Evolutionary conservation across 2,888 invertebrate species (phyloP).

Genomic region (Lochmaea crataegi): DNA sequence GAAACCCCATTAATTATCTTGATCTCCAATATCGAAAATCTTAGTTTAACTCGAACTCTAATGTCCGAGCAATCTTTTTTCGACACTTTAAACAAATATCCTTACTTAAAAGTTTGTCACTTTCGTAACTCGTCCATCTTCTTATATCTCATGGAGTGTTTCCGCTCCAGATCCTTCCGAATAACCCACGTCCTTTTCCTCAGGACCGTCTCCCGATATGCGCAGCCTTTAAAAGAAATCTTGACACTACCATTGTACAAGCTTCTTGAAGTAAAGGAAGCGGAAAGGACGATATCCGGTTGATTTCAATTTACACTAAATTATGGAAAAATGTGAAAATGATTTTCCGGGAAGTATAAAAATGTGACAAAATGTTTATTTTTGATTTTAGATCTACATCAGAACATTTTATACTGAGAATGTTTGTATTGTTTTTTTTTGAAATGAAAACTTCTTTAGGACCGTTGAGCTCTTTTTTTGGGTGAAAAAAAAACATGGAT

Average conservation of each 20-base stretch:
- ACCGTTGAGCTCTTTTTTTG: too few species aligned
- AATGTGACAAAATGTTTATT: too few species aligned
- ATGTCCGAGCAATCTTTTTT: not conserved
- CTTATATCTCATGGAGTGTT: not conserved
- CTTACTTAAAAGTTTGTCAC: conserved; percentile 3
- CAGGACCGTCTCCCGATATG: conserved; percentile 6
- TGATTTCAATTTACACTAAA: not conserved
- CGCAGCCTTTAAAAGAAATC: not conserved
- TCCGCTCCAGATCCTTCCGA: conserved; percentile 7
- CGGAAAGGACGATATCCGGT: not conserved
- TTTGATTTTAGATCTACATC: too few species aligned
- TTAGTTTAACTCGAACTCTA: not conserved
- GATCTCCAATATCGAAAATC: not conserved
- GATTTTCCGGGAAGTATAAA: not conserved
- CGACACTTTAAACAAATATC: not conserved
- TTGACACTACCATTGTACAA: not conserved
- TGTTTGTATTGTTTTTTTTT: too few species aligned
- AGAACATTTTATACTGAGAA: too few species aligned
- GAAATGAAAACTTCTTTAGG: too few species aligned
- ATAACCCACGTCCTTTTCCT: not conserved
- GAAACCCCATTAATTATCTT: not conserved
- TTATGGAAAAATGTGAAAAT: not conserved
- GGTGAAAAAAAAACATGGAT: too few species aligned
- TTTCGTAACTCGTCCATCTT: conserved; percentile 9
- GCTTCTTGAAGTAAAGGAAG: not conserved